A percentile compares a stretch with the other conserved stretches of the same genome.
Conservation (phyloP, 2,113 vertebrate species). For the Bubalus kerabau region DNA sequence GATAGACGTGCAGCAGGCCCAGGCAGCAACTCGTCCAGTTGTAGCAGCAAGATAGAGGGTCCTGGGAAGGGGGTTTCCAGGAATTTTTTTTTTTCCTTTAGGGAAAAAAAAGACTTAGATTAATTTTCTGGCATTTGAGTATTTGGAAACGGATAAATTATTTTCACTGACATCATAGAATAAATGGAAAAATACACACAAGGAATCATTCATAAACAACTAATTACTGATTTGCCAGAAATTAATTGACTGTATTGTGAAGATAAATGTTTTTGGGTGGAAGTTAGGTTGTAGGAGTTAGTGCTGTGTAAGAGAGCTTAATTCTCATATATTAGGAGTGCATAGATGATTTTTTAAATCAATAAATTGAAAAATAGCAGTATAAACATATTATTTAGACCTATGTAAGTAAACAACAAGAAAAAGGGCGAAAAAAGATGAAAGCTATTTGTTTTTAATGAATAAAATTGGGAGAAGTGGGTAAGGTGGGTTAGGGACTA, state of each 20-base stretch:
- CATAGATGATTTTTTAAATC: not conserved
- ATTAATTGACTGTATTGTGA: not conserved
- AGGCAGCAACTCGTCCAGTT: not conserved
- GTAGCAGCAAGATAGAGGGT: not conserved
- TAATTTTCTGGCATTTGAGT: not conserved
- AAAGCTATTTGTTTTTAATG: not conserved
- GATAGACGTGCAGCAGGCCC: not conserved
- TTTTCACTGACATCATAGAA: not conserved
- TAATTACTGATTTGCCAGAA: not conserved
- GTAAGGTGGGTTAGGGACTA: not conserved
- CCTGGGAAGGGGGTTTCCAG: not conserved
- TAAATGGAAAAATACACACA: not conserved
- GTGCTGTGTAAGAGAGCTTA: not conserved
- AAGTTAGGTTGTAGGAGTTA: not conserved
- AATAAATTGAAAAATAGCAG: not conserved
- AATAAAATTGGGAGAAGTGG: not conserved
- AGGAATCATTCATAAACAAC: not conserved
- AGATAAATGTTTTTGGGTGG: not conserved
- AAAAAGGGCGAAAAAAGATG: not conserved
- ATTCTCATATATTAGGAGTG: not conserved
- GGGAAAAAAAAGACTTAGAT: not conserved
- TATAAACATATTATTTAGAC: not conserved
- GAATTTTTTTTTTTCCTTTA: not conserved
- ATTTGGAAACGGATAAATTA: slow-evolving; percentile 3
- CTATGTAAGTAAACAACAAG: not conserved